Percentiles rank a stretch among this genome's conserved stretches.
phyloP scores from a whole-genome alignment of 2,113 vertebrate genomes.

The Ochotona princeps region DNA sequence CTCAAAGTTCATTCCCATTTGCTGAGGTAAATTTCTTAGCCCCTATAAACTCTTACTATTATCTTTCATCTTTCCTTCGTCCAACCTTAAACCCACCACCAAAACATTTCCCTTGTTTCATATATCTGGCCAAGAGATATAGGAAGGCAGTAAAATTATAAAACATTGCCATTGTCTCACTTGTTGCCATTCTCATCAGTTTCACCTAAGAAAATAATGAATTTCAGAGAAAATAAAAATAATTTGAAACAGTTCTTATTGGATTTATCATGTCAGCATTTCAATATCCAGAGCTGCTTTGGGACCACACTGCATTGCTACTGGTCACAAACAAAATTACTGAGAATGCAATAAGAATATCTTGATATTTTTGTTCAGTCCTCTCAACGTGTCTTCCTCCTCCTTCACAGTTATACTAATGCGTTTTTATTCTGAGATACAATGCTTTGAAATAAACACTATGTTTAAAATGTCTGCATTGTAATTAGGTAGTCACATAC shows the following conservation, averaged over 20 bases:
- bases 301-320: background rate
- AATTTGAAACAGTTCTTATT: background rate
- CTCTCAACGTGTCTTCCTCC: background rate
- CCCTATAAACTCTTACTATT: background rate
- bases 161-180: background rate
- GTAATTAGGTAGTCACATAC: slow-evolving; percentile 85
- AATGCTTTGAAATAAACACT: slow-evolving; percentile 73
- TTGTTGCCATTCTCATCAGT: background rate
- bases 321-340: slow-evolving; percentile 4
- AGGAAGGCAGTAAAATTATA: background rate
- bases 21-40: background rate
- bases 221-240: background rate
- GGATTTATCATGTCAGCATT: background rate
- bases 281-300: background rate
- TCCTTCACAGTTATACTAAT: slow-evolving; percentile 59
- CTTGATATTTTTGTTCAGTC: slow-evolving; percentile 25
- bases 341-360: slow-evolving; percentile 21
- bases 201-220: slow-evolving; percentile 28
- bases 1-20: background rate
- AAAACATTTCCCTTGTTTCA: background rate
- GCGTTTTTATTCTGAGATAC: slow-evolving; percentile 74
- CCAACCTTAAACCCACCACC: background rate
- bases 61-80: background rate
- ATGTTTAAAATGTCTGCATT: slow-evolving; percentile 81
- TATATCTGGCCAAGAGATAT: background rate